Percentiles rank a stretch among this genome's conserved stretches.
Evolutionary conservation across 2,113 vertebrate genomes (phyloP).

Genomic region (Picathartes gymnocephalus): DNA sequence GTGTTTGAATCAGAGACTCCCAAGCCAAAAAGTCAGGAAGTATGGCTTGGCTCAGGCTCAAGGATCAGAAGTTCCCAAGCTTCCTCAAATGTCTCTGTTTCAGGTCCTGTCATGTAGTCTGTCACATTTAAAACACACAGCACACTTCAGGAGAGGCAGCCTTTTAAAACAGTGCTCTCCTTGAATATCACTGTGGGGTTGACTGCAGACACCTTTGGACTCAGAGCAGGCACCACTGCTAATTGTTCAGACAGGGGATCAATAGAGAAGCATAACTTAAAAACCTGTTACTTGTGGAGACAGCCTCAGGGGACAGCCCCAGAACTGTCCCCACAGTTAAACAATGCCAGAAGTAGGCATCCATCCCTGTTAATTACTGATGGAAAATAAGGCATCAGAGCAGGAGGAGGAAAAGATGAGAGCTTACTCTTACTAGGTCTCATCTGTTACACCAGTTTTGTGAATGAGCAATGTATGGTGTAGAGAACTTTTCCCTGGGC

Average conservation of each 20-base stretch:
- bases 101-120: not conserved
- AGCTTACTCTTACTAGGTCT: not conserved
- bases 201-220: not conserved
- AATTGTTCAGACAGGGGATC: not conserved
- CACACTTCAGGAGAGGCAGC: not conserved
- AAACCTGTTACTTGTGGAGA: not conserved
- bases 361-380: not conserved
- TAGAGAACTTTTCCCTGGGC: not conserved
- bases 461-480: not conserved
- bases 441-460: not conserved
- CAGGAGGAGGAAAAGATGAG: not conserved
- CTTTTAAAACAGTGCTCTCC: not conserved
- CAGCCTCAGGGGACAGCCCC: not conserved
- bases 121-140: not conserved
- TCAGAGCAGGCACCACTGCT: not conserved
- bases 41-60: not conserved
- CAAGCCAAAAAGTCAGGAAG: not conserved
- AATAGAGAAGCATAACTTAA: not conserved
- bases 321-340: not conserved
- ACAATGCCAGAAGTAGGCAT: not conserved
- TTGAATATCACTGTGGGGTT: not conserved
- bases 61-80: not conserved
- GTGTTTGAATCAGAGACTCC: not conserved
- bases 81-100: not conserved
- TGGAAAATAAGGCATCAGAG: not conserved